Evolutionary conservation across 1,140 invertebrate species (phyloP).

Genomic region (Whitmania pigra): DNA sequence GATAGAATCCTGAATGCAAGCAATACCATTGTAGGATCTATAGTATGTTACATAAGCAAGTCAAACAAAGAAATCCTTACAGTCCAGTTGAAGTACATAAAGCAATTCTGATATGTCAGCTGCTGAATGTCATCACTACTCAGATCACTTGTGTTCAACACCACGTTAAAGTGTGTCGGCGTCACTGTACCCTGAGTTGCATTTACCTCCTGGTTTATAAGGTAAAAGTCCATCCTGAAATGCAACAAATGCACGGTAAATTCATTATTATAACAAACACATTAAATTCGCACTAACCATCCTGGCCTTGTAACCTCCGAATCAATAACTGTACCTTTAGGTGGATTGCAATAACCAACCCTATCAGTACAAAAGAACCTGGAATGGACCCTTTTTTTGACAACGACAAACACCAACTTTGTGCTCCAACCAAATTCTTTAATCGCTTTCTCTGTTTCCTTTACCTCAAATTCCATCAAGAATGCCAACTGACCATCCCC

Average conservation of each 20-base stretch:
- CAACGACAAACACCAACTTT: constrained; percentile 45
- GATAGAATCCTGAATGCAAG: constrained; percentile 8
- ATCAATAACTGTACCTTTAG: constrained; percentile 71
- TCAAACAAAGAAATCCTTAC: background rate
- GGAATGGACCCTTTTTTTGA: constrained; percentile 69
- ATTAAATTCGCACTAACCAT: constrained; percentile 21
- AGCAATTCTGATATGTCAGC: constrained; percentile 64
- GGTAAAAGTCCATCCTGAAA: constrained; percentile 57
- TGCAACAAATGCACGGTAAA: too few species aligned
- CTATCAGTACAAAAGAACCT: constrained; percentile 22
- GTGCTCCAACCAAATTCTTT: too few species aligned
- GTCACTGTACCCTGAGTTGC: constrained; percentile 59
- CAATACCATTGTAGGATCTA: background rate
- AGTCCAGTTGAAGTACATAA: constrained; percentile 75
- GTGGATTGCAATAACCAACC: constrained; percentile 55
- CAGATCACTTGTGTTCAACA: constrained; percentile 53
- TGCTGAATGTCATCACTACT: constrained; percentile 59
- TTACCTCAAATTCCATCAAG: background rate
- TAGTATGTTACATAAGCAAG: too few species aligned
- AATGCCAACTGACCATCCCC: constrained; percentile 67
- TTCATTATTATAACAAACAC: background rate
- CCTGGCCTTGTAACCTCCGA: constrained; percentile 38
- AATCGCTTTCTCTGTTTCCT: too few species aligned
- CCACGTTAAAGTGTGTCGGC: constrained; percentile 66
- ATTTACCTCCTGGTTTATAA: constrained; percentile 60